Evolutionary conservation across 2,113 vertebrate species (phyloP), one percentile per base, ranked within the genome.

Genomic region (Lepus europaeus): DNA sequence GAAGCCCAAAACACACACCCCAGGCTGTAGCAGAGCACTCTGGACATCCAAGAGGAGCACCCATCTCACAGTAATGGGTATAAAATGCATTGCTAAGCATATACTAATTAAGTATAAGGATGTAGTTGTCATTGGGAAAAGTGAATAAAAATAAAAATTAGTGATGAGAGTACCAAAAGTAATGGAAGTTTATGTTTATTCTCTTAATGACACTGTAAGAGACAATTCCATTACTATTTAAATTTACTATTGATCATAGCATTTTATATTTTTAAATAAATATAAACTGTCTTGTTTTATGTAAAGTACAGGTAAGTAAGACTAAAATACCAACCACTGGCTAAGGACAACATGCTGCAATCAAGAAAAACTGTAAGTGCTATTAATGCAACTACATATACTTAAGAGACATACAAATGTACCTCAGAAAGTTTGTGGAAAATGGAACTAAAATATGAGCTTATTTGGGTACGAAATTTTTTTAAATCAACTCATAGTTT

Each of bases 301-400:
- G 29, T 39, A 91, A 83, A 77, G 14, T 39, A 63, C 70, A 63
- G 70, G 70, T 87, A 17, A 59, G n/a, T 61, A 12, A 78, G n/a
- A 78, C 29, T 33, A 74, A 79, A 85, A 66, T 79, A 73, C n/a
- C 29, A 95, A 33, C 27, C 69, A 93, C 39, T 16, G 6, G 2
- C 20, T 83, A 61, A 68, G 74, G 36, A 68, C 33, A 74, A 69
- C 10, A 29, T 76, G 53, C 11, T 87, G 77, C 27, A 87, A 45
- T 87, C 17, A 76, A 82, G 77, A 87, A 68, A 81, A 87, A 64
- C 23, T 20, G 76, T 68, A 51, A 87, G 33, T 87, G 59, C n/a
- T 33, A 69, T 23, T 87, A 78, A 89, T 68, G 1, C 80, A 74
- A 74, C 36, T 16, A 31, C 19, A 19, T 25, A 14, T 51, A 89